Conservation (phyloP, 2,888 invertebrate genomes). For the Micoletzkya japonica region DNA sequence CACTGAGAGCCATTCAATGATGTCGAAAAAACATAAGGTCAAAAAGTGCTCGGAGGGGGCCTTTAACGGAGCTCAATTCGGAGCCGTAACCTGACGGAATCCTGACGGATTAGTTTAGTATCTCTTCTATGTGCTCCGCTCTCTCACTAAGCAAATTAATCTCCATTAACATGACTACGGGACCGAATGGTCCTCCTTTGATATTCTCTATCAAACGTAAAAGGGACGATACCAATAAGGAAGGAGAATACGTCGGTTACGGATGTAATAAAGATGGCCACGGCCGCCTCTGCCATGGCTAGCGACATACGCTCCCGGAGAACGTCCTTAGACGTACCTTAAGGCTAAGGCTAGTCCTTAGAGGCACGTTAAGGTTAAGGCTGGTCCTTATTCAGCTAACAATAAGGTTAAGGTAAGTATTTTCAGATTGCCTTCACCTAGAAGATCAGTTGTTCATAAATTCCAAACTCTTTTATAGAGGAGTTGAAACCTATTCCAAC, state of each 20-base stretch:
- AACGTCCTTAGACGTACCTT: conserved; percentile 39
- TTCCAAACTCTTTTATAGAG: neutral
- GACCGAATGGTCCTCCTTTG: neutral
- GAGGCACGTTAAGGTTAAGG: neutral
- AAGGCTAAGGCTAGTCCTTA: neutral
- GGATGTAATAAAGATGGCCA: conserved; percentile 91
- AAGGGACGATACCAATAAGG: conserved; percentile 19
- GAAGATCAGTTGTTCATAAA: too few relatives aligned
- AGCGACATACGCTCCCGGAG: conserved; percentile 85
- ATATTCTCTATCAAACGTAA: too few relatives aligned
- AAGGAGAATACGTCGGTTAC: conserved; percentile 72
- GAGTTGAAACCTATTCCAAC: conserved; percentile 20
- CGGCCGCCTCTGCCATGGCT: conserved; percentile 88
- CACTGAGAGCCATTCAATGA: too few relatives aligned
- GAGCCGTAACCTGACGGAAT: neutral
- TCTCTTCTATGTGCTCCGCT: too few relatives aligned
- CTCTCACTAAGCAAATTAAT: too few relatives aligned
- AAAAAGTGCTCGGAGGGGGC: too few relatives aligned
- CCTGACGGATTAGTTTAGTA: too few relatives aligned
- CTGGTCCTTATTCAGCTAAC: neutral
- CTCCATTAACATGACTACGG: too few relatives aligned
- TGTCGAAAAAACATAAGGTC: too few relatives aligned
- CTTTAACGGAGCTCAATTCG: neutral
- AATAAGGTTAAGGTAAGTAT: neutral
- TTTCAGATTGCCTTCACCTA: neutral